Evolutionary conservation across 1,140 invertebrate genomes (phyloP).

Genomic region (Thrips palmi): DNA sequence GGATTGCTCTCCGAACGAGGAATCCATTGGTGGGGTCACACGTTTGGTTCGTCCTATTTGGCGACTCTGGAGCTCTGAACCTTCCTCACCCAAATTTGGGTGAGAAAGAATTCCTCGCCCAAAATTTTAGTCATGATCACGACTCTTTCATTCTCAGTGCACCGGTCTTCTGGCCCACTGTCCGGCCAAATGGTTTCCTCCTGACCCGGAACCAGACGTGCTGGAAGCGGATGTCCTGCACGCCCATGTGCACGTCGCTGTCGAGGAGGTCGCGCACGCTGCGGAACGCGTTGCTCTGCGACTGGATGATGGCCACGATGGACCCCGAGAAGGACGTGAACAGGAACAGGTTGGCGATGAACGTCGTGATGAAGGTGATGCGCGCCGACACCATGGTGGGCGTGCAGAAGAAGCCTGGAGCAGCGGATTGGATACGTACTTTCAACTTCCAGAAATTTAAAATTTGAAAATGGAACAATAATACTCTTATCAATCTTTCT

Average conservation of each 20-base stretch:
- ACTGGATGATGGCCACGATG: conserved; percentile 48
- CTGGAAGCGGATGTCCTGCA: conserved; percentile 40
- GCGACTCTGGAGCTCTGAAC: too few species aligned
- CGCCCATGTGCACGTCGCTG: conserved; percentile 36
- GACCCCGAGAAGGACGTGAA: conserved; percentile 54
- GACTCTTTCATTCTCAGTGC: too few species aligned
- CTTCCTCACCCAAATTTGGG: too few species aligned
- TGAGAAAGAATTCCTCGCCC: too few species aligned
- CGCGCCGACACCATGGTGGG: conserved; percentile 26
- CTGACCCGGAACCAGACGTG: conserved; percentile 37
- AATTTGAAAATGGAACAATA: not conserved
- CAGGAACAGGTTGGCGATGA: conserved; percentile 35
- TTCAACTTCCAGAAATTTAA: too few species aligned
- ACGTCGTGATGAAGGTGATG: conserved; percentile 32
- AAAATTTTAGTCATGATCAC: too few species aligned
- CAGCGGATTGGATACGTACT: too few species aligned
- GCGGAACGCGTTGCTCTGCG: conserved; percentile 38
- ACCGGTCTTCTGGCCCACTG: too few species aligned
- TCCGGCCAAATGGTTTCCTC: too few species aligned
- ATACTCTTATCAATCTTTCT: not conserved
- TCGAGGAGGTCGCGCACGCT: conserved; percentile 35
- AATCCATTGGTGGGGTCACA: too few species aligned
- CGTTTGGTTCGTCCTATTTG: too few species aligned
- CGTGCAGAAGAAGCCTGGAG: conserved; percentile 24
- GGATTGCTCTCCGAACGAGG: too few species aligned